Conservation (phyloP, 2,113 vertebrate genomes). For the Planiliza haematocheilus region DNA sequence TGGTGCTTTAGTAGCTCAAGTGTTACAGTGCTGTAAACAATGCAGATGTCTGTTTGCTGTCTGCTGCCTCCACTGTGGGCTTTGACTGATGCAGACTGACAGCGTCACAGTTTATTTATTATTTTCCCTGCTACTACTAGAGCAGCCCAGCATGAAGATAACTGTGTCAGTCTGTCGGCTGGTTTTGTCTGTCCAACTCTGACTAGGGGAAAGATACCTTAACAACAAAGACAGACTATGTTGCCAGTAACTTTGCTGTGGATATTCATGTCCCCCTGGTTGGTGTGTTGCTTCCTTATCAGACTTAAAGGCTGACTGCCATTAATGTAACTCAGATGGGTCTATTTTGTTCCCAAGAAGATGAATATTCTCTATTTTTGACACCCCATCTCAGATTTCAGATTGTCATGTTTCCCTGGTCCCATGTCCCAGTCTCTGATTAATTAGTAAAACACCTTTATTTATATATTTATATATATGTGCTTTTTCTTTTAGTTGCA, state of each 20-base stretch:
- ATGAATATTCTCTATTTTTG: neutral
- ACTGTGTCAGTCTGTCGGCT: conserved; percentile 19
- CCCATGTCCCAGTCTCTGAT: no score
- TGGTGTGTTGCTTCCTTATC: neutral
- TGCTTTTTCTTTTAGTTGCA: no score
- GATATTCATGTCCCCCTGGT: neutral
- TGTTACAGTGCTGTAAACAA: conserved; percentile 53
- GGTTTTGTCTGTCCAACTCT: conserved; percentile 4
- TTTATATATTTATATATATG: no score
- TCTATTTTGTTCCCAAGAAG: neutral
- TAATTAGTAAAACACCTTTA: no score
- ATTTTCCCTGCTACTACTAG: conserved; percentile 11
- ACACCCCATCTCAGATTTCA: no score
- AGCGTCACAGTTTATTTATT: conserved; percentile 16
- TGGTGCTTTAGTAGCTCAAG: conserved; percentile 44
- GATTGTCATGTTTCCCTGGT: no score
- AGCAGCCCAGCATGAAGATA: conserved; percentile 18
- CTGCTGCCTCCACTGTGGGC: neutral
- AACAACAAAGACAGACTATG: neutral
- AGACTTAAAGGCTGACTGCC: neutral
- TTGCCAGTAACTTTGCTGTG: neutral
- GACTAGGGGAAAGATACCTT: neutral
- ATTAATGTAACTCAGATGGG: neutral
- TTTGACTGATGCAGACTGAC: conserved; percentile 49
- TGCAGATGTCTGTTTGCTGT: conserved; percentile 47